Conservation (phyloP, 2,888 invertebrate genomes). For the Penaeus monodon region DNA sequence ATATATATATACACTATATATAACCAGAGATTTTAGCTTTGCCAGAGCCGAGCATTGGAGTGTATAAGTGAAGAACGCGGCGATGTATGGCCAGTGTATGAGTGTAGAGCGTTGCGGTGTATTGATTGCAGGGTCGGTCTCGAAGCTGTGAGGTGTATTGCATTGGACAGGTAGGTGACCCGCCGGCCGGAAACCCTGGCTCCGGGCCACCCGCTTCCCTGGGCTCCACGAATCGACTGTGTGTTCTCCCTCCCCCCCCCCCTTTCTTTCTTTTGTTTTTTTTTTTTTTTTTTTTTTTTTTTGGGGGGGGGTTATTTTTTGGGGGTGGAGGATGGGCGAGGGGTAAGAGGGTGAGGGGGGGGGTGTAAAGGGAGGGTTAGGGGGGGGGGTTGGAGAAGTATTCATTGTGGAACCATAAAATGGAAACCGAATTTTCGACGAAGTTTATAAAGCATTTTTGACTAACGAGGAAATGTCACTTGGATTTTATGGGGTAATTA, state of each 20-base stretch:
- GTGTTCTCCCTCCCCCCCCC: not conserved
- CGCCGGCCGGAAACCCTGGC: constrained; percentile 23
- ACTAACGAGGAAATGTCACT: constrained; percentile 49
- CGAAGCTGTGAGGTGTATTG: constrained; percentile 50
- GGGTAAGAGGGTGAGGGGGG: no score
- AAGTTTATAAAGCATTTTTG: constrained; percentile 42
- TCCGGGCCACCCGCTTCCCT: not conserved
- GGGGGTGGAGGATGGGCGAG: no score
- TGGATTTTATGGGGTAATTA: constrained; percentile 36
- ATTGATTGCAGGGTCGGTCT: constrained; percentile 46
- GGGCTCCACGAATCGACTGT: not conserved
- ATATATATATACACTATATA: not conserved
- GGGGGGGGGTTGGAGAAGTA: no score
- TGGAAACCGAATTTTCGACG: constrained; percentile 21
- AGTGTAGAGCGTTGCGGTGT: constrained; percentile 48
- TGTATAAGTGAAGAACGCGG: not conserved
- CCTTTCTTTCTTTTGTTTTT: no score
- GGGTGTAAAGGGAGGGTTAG: no score
- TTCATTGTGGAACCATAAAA: constrained; percentile 19
- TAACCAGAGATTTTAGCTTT: not conserved
- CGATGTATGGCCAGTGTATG: constrained; percentile 33
- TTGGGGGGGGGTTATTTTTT: no score
- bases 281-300: no score
- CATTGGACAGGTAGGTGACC: constrained; percentile 59
- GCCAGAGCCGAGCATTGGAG: not conserved